Percentiles rank a stretch among this genome's conserved stretches.
phyloP scores from a whole-genome alignment of 2,888 invertebrate genomes.

The Oscheius sp. region DNA sequence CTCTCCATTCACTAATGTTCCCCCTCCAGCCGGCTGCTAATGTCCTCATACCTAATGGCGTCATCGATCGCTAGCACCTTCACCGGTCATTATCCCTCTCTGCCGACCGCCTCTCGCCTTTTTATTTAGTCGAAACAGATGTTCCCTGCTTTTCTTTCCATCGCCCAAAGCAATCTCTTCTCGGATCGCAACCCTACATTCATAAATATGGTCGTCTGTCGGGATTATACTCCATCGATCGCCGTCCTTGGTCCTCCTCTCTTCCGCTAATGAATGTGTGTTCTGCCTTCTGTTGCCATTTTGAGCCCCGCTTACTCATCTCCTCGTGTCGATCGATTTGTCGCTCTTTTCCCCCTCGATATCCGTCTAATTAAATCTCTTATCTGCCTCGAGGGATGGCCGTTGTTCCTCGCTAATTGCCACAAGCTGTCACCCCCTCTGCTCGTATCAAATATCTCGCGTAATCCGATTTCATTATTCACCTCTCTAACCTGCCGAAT shows the following conservation, averaged over 20 bases:
- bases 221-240: conserved; percentile 29
- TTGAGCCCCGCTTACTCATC: neutral
- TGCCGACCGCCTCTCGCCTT: neutral
- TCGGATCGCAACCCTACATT: conserved; percentile 12
- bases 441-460: conserved; percentile 16
- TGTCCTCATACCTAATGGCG: conserved; percentile 17
- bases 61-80: conserved; percentile 11
- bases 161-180: conserved; percentile 9
- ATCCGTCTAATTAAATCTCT: neutral
- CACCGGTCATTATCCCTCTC: conserved; percentile 12
- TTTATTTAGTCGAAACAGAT: neutral
- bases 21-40: conserved; percentile 9
- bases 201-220: conserved; percentile 23
- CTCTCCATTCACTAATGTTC: conserved; percentile 4
- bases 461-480: neutral
- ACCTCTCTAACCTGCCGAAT: conserved; percentile 4
- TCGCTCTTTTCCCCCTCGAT: neutral
- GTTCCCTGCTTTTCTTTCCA: neutral
- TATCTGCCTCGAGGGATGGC: conserved; percentile 12
- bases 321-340: neutral
- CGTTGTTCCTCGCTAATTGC: conserved; percentile 2
- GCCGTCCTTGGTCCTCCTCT: conserved; percentile 6
- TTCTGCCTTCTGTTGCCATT: conserved; percentile 16
- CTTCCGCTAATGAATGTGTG: conserved; percentile 23
- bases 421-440: conserved; percentile 12